Conservation (phyloP, 2,113 vertebrate species). For the Leptobrachium ailaonicum region DNA sequence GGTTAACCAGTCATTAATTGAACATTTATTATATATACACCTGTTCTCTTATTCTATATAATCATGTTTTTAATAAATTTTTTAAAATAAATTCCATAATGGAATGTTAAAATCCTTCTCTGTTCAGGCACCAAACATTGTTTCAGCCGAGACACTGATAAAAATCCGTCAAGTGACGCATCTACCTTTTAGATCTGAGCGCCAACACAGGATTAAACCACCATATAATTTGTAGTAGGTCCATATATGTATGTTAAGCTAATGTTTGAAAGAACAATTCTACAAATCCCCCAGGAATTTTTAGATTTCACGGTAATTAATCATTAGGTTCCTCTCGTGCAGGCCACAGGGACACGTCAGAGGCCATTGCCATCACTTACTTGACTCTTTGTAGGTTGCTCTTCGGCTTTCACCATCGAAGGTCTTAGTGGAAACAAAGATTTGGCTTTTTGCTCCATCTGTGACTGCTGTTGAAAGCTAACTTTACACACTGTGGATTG, state of each 20-base stretch:
- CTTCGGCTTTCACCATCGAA: slow-evolving; percentile 27
- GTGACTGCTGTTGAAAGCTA: slow-evolving; percentile 43
- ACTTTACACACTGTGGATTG: slow-evolving; percentile 37
- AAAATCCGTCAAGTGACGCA: background rate
- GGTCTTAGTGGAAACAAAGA: slow-evolving; percentile 34
- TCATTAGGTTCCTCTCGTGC: slow-evolving; percentile 20
- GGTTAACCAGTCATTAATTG: too few species aligned
- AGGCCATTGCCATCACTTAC: slow-evolving; percentile 21
- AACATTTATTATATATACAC: too few species aligned
- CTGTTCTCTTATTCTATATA: too few species aligned
- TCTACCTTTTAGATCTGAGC: background rate
- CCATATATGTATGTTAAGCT: background rate
- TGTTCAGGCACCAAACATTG: background rate
- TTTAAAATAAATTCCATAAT: too few species aligned
- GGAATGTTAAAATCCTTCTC: too few species aligned
- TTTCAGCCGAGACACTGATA: background rate
- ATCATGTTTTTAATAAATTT: too few species aligned
- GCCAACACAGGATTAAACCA: background rate
- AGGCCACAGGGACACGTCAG: slow-evolving; percentile 27
- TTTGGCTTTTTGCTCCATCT: slow-evolving; percentile 26
- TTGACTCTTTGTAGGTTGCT: slow-evolving; percentile 21
- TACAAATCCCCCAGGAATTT: slow-evolving; percentile 33
- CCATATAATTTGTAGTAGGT: background rate
- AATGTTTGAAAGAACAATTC: slow-evolving; percentile 14
- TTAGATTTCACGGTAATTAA: slow-evolving; percentile 27